phyloP scores from a whole-genome alignment of 2,888 invertebrate species.

The Drosophila dives region DNA sequence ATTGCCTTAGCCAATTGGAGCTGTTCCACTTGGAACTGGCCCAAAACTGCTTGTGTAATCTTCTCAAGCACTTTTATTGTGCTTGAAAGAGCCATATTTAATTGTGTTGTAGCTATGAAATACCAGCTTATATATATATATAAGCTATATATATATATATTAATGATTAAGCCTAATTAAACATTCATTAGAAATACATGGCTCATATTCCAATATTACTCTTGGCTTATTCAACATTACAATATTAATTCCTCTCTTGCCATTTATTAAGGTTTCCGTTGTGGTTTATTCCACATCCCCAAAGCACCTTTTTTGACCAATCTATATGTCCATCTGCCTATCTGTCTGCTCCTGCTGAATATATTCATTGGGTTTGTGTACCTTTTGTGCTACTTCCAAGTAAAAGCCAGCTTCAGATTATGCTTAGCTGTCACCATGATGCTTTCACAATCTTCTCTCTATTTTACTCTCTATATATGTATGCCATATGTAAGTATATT shows the following conservation, averaged over 20 bases:
- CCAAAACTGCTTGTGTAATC: slow-evolving; percentile 33
- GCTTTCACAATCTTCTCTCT: slow-evolving; percentile 25
- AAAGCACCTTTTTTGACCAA: neutral
- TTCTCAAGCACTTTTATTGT: slow-evolving; percentile 18
- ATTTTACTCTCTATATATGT: neutral
- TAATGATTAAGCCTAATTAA: neutral
- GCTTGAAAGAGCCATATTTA: slow-evolving; percentile 7
- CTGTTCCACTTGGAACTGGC: slow-evolving; percentile 42
- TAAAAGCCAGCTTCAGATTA: slow-evolving; percentile 30
- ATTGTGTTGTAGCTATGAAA: neutral
- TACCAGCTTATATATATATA: neutral
- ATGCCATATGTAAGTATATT: slow-evolving; percentile 30
- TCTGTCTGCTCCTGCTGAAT: neutral
- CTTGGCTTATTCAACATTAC: neutral
- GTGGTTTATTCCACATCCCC: neutral
- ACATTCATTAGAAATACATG: neutral
- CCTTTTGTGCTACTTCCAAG: slow-evolving; percentile 20
- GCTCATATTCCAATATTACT: neutral
- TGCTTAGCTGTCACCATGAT: slow-evolving; percentile 20
- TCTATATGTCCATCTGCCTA: neutral
- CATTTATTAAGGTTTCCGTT: slow-evolving; percentile 10
- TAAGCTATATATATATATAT: neutral
- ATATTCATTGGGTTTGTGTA: slow-evolving; percentile 6
- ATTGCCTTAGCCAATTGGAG: slow-evolving; percentile 31
- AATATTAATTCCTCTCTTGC: neutral